A percentile compares a stretch with the other conserved stretches of the same genome.
These are phyloP conservation scores for Alethe castanea DNA, from an alignment of 2,113 vertebrate genomes.

Conservation along the genomic window DNA sequence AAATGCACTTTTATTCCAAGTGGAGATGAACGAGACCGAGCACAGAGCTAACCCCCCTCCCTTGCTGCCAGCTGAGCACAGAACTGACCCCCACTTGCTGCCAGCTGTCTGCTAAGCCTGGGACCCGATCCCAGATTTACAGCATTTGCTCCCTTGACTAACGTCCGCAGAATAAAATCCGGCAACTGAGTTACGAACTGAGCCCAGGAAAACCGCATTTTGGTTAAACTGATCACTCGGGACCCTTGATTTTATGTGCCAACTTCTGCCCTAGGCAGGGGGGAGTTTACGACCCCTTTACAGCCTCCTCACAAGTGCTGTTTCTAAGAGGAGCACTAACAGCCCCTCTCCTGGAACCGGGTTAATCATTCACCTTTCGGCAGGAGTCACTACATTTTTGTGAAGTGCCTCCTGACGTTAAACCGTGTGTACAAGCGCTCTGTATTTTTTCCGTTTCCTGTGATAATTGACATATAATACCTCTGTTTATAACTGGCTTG, in stretches of 20 bases:
- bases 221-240: background rate
- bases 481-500: slow-evolving; percentile 3
- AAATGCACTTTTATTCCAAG: background rate
- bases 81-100: background rate
- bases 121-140: background rate
- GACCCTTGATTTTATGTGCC: background rate
- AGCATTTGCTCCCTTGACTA: background rate
- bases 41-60: background rate
- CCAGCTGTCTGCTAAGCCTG: slow-evolving; percentile 9
- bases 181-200: background rate
- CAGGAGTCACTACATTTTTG: slow-evolving; percentile 4
- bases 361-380: slow-evolving; percentile 48
- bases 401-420: slow-evolving; percentile 11
- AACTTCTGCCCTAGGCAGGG: background rate
- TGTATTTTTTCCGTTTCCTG: slow-evolving; percentile 39
- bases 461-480: slow-evolving; percentile 26
- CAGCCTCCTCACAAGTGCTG: background rate
- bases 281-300: slow-evolving; percentile 6
- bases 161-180: background rate
- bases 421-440: background rate
- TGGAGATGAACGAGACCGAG: background rate
- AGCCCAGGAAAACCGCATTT: background rate
- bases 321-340: background rate
- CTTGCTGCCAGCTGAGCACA: background rate
- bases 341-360: background rate